Evolutionary conservation across 2,113 vertebrate species (phyloP).

Genomic region (Oophaga pumilio): DNA sequence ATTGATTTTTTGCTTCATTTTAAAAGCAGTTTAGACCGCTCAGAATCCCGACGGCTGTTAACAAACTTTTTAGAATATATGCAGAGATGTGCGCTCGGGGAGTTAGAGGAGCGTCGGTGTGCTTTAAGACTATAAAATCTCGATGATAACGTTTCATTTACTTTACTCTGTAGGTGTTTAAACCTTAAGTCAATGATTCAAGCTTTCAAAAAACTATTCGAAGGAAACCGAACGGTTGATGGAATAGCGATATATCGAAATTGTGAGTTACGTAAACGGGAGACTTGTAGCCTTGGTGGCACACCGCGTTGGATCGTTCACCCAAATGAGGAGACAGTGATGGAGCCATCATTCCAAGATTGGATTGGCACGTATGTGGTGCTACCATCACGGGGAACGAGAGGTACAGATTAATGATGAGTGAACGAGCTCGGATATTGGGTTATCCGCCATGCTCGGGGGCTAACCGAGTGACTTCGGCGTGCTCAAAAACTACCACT

Average conservation of each 20-base stretch:
- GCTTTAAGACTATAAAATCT: background rate
- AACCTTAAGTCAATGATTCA: background rate
- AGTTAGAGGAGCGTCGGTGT: background rate
- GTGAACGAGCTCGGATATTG: too few species aligned
- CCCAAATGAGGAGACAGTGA: too few species aligned
- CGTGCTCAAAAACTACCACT: too few species aligned
- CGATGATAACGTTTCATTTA: background rate
- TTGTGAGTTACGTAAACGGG: background rate
- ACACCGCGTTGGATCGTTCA: too few species aligned
- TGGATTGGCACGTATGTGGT: too few species aligned
- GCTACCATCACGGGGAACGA: too few species aligned
- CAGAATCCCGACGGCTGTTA: background rate
- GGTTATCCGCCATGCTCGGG: too few species aligned
- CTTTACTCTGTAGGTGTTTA: constrained; percentile 1
- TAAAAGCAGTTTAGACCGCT: background rate
- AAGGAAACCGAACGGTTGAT: too few species aligned
- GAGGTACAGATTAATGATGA: too few species aligned
- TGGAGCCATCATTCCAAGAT: too few species aligned
- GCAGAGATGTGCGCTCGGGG: background rate
- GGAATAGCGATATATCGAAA: background rate
- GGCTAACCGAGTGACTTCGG: too few species aligned
- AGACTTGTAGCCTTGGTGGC: too few species aligned
- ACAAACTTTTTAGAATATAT: constrained; percentile 9
- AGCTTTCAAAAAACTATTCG: background rate
- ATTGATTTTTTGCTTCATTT: constrained; percentile 34